These are phyloP conservation scores for Cyclura pinguis DNA, from an alignment of 2,797 vertebrate genomes.

Conservation along the genomic window DNA sequence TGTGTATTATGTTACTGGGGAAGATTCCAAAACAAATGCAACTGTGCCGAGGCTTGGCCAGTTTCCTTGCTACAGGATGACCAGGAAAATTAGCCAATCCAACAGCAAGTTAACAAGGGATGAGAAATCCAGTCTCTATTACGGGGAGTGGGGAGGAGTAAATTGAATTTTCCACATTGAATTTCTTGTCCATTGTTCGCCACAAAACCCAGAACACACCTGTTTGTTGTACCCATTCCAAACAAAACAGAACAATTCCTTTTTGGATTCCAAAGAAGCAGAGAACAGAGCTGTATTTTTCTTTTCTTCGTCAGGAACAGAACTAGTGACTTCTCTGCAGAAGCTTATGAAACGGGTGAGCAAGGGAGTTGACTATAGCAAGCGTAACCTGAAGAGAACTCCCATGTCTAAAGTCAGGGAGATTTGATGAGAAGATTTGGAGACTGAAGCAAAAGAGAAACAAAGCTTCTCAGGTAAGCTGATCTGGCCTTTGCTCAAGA, in stretches of 20 bases:
- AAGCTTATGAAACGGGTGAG: not conserved
- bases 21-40: slow-evolving; percentile 9
- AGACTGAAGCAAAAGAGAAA: not conserved
- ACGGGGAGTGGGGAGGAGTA: too few species aligned
- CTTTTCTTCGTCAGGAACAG: not conserved
- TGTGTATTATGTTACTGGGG: not conserved
- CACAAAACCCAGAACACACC: not conserved
- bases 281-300: not conserved
- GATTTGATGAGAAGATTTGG: not conserved
- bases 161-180: slow-evolving; percentile 6
- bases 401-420: not conserved
- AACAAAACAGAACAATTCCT: not conserved
- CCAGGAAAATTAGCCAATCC: not conserved
- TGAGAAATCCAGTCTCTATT: not conserved
- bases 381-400: not conserved
- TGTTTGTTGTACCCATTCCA: not conserved
- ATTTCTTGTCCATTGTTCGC: not conserved
- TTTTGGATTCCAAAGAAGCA: not conserved
- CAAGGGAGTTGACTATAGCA: not conserved
- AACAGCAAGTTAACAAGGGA: not conserved
- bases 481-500: not conserved
- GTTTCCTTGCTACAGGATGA: not conserved
- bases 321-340: not conserved
- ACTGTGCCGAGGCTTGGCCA: not conserved
- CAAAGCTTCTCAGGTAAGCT: not conserved